Conservation (phyloP, 2,797 vertebrate genomes). For the Pipistrellus nathusii region DNA sequence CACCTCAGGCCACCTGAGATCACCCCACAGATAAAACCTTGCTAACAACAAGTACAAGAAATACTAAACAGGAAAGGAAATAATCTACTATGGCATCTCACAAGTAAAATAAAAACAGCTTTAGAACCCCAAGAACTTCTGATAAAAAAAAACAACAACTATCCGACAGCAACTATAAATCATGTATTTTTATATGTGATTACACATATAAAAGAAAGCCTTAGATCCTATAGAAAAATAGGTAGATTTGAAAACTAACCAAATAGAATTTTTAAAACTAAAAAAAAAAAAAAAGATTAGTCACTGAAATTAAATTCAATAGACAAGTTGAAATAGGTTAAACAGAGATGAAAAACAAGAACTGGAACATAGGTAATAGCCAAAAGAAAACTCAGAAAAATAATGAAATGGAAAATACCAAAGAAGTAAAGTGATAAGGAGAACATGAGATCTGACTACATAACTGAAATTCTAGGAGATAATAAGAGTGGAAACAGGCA, state of each 20-base stretch:
- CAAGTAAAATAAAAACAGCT: neutral
- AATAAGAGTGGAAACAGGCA: neutral
- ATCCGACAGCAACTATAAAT: conserved; percentile 1
- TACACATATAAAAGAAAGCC: conserved; percentile 3
- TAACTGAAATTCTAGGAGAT: neutral
- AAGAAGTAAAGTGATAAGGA: neutral
- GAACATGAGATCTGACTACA: neutral
- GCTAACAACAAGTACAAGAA: neutral
- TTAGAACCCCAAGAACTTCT: conserved; percentile 32
- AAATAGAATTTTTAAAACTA: conserved; percentile 26
- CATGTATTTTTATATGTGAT: conserved; percentile 5
- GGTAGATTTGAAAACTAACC: neutral
- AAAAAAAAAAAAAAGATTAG: conserved; percentile 1
- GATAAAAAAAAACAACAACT: conserved; percentile 30
- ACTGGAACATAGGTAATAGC: neutral
- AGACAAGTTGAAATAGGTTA: neutral
- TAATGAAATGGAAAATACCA: neutral
- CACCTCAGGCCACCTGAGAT: neutral
- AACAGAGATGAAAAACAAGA: conserved; percentile 17
- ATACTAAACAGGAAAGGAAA: neutral
- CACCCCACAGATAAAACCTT: neutral
- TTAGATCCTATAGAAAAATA: neutral
- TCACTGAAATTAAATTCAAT: conserved; percentile 39
- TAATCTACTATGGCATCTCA: neutral
- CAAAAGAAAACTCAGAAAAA: conserved; percentile 23